Conservation (phyloP, 37 sponge, comb jelly and placozoan species). For the Aplysina aerophoba region DNA sequence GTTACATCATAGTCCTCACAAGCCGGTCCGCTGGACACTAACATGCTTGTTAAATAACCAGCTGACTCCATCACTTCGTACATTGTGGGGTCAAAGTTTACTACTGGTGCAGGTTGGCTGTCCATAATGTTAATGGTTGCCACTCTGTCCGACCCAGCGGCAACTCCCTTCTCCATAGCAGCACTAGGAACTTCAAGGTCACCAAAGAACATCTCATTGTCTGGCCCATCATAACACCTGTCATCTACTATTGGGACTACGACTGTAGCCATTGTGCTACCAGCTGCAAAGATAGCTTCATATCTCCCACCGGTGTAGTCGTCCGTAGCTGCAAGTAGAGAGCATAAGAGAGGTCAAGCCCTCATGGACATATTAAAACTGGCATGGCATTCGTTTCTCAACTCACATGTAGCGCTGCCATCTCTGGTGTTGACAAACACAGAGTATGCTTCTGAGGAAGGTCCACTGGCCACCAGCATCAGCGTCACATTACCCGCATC, state of each 20-base stretch:
- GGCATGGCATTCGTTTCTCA: not conserved
- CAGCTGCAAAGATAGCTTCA: slow-evolving; percentile 29
- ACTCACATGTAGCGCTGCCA: slow-evolving; percentile 52
- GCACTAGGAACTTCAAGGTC: not conserved
- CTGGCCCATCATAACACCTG: not conserved
- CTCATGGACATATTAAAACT: not conserved
- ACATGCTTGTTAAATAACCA: not conserved
- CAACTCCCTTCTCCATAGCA: not conserved
- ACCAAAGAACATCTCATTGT: not conserved
- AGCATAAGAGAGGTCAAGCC: not conserved
- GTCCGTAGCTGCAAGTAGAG: slow-evolving; percentile 8
- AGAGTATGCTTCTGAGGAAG: not conserved
- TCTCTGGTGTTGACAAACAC: slow-evolving; percentile 35
- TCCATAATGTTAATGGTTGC: slow-evolving; percentile 25
- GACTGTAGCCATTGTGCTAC: not conserved
- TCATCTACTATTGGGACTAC: not conserved
- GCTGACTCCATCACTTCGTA: not conserved
- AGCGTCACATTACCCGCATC: not conserved
- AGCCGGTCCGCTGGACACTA: not conserved
- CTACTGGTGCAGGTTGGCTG: slow-evolving; percentile 30
- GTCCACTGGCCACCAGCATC: not conserved
- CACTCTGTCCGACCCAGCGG: not conserved
- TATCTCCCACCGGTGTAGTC: slow-evolving; percentile 29
- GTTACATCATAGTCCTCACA: not conserved
- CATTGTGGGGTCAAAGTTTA: not conserved